Percentiles rank a stretch among this genome's conserved stretches.
Conservation (phyloP, 2,888 invertebrate genomes). For the Acrobasis repandana region DNA sequence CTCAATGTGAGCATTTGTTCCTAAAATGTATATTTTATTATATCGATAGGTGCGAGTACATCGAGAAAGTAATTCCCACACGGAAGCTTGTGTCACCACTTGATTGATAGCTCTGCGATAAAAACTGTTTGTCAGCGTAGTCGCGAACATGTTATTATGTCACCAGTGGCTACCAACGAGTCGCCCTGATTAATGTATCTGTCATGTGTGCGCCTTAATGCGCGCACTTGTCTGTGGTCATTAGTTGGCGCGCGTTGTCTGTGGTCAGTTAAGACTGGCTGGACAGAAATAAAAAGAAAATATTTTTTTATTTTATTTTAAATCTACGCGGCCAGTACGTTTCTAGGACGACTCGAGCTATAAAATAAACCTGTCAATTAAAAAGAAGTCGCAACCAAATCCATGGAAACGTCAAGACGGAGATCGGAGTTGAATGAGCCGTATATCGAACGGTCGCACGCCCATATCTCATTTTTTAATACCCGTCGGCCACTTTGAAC, state of each 20-base stretch:
- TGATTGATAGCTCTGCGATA: constrained; percentile 72
- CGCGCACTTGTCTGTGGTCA: constrained; percentile 49
- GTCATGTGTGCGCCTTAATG: constrained; percentile 55
- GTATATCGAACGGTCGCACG: constrained; percentile 62
- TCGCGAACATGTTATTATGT: constrained; percentile 73
- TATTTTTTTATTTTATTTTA: neutral
- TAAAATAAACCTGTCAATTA: constrained; percentile 44
- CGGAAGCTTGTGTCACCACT: constrained; percentile 67
- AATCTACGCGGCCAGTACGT: constrained; percentile 11
- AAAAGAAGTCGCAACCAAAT: constrained; percentile 35
- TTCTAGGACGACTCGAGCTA: constrained; percentile 34
- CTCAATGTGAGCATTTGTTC: neutral
- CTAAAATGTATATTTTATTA: constrained; percentile 11
- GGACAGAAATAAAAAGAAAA: neutral
- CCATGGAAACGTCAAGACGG: constrained; percentile 49
- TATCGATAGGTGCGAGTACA: constrained; percentile 22
- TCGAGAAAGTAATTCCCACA: constrained; percentile 63
- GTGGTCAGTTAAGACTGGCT: constrained; percentile 48
- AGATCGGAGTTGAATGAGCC: constrained; percentile 66
- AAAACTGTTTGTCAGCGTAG: constrained; percentile 67
- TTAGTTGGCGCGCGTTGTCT: constrained; percentile 52
- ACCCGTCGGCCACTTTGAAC: constrained; percentile 76
- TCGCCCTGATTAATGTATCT: constrained; percentile 68
- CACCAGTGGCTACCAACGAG: constrained; percentile 58
- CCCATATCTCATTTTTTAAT: constrained; percentile 76